Conservation (phyloP, 2,797 vertebrate species). For the Enteromius mattozi region DNA sequence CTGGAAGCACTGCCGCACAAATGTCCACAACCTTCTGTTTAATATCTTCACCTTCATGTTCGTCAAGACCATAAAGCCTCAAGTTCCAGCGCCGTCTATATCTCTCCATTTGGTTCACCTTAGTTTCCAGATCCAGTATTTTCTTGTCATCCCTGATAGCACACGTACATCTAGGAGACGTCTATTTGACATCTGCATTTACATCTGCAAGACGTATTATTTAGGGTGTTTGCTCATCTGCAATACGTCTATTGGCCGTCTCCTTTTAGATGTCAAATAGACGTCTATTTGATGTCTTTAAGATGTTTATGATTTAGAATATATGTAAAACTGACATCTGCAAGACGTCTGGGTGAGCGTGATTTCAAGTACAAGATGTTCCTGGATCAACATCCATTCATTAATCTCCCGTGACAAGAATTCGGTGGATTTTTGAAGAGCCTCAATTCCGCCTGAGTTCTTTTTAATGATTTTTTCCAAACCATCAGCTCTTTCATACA, state of each 20-base stretch:
- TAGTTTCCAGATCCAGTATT: neutral
- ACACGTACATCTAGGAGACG: neutral
- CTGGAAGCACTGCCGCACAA: too few species aligned
- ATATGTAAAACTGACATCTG: too few species aligned
- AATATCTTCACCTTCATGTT: neutral
- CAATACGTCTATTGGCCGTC: too few species aligned
- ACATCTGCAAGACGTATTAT: too few species aligned
- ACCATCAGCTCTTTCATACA: too few species aligned
- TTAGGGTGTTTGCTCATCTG: too few species aligned
- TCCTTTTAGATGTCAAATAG: too few species aligned
- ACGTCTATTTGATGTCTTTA: too few species aligned
- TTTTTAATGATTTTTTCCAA: neutral
- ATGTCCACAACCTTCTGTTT: neutral
- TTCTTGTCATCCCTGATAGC: neutral
- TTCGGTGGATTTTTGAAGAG: neutral
- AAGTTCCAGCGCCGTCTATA: conserved; percentile 6
- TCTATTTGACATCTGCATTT: too few species aligned
- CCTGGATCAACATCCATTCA: too few species aligned
- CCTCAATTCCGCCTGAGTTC: neutral
- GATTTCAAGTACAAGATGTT: neutral
- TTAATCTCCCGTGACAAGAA: neutral
- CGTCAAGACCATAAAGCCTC: neutral
- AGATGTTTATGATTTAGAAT: too few species aligned
- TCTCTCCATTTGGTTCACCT: conserved; percentile 3
- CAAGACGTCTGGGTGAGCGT: too few species aligned